Base-by-base conservation (phyloP, 2,797 vertebrate genomes). In the Darevskia mixta region DNA sequence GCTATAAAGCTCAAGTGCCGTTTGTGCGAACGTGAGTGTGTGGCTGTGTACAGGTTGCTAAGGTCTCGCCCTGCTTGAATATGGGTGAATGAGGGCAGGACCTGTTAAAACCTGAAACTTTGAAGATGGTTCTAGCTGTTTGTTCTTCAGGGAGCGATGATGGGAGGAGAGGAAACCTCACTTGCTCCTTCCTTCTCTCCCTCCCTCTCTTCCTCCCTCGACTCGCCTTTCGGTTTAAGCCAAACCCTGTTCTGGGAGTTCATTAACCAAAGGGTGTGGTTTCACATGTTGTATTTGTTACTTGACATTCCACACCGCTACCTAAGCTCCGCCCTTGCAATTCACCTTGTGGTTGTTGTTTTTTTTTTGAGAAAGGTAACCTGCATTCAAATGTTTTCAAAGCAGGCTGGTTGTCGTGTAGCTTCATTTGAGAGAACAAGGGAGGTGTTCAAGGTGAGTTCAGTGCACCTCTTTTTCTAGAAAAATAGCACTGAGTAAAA, bases 11-110 rank as follows among this genome's bases (percentile, higher is more conserved):
- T 73, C 32, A 58, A 58, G 4, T 38, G 45, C n/a, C 72, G 2
- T 17, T 29, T 35, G 18, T 25, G 11, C 11, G 20, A 72, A 32
- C 32, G 13, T 55, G 82, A 73, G 6, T 73, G 11, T 32, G 32
- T 29, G 38, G 32, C 38, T 41, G 25, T 17, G 17, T 38, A 35
- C 29, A 29, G 0, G 11, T 75, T 38, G 7, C 82, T 73, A 41
- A 29, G 8, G 2, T 25, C 32, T 11, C 45, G 7, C 35, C 49
- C 0, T 0, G 83, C 0, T 0, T 1, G 18, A 0, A 0, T 38
- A 64, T 10, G 0, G 0, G 29, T 15, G 20, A 0, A 1, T 32
- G 0, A 1, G 64, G 67, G 76, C 81, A 85, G 83, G 69, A 84
- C 20, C 29, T 76, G 43, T 66, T 64, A 41, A 4, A 13, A 3